Conservation (phyloP, 2,113 vertebrate genomes). For the Meles meles region DNA sequence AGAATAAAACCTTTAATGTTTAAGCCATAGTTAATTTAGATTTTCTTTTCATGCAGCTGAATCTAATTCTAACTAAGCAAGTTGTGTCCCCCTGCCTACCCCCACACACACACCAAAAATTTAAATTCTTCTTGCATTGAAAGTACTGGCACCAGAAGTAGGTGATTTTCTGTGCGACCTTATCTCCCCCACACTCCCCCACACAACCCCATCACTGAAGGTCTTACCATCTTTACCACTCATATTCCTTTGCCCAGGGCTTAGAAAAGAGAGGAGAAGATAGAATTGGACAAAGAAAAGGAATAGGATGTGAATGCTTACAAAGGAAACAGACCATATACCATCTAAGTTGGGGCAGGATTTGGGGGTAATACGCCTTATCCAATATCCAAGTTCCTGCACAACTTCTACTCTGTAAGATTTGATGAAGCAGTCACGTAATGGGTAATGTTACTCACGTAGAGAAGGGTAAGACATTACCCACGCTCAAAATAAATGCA, state of each 20-base stretch:
- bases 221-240: background rate
- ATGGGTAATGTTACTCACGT: background rate
- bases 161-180: background rate
- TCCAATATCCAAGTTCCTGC: background rate
- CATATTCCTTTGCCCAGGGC: background rate
- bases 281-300: background rate
- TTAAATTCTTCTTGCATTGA: background rate
- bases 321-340: background rate
- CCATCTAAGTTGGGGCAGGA: background rate
- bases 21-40: background rate
- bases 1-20: conserved; percentile 4
- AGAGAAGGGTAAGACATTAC: background rate
- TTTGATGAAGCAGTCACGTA: background rate
- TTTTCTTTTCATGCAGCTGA: conserved; percentile 16
- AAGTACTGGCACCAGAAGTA: too few relatives aligned
- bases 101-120: background rate
- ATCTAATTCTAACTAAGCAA: conserved; percentile 32
- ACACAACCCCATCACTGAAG: background rate
- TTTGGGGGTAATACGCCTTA: background rate
- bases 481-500: background rate
- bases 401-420: background rate
- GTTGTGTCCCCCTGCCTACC: background rate
- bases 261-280: background rate
- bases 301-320: background rate
- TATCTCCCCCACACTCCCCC: background rate